Evolutionary conservation across 2,113 vertebrate genomes (phyloP).

Genomic region (Nibea coibor): DNA sequence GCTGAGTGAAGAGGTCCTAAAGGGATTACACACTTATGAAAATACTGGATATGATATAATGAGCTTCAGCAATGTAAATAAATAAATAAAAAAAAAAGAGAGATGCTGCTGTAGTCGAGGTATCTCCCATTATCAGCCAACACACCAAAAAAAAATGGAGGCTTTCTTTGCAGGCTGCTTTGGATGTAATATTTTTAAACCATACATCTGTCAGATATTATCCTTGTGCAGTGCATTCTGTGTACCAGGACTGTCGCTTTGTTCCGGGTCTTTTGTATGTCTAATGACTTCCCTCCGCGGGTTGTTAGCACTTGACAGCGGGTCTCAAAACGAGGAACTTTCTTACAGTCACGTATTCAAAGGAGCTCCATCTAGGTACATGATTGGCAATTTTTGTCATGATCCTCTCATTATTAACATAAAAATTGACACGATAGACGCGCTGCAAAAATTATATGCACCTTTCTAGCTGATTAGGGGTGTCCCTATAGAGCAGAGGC

Average conservation of each 20-base stretch:
- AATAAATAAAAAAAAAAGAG: conserved; percentile 51
- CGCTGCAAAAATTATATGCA: conserved; percentile 90
- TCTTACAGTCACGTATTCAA: conserved; percentile 97
- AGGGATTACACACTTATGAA: conserved; percentile 90
- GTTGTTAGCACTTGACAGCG: conserved; percentile 99
- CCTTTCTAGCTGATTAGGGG: conserved; percentile 91
- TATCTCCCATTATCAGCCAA: conserved; percentile 77
- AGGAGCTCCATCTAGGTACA: conserved; percentile 99
- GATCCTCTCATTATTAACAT: conserved; percentile 99
- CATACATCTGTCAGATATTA: conserved; percentile 91
- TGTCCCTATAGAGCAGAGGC: conserved; percentile 88
- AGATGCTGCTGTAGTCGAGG: conserved; percentile 79
- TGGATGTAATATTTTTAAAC: conserved; percentile 65
- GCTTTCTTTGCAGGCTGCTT: conserved; percentile 79
- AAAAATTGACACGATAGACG: conserved; percentile 97
- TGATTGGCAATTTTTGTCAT: conserved; percentile 99
- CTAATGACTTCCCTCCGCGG: conserved; percentile 99
- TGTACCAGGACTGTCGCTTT: conserved; percentile 97
- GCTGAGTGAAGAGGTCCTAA: conserved; percentile 90
- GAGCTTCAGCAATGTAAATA: conserved; percentile 89
- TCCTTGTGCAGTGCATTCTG: conserved; percentile 92
- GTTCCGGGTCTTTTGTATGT: conserved; percentile 98
- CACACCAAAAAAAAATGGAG: conserved; percentile 20
- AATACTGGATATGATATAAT: conserved; percentile 97
- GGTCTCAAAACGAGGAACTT: conserved; percentile 98